Evolutionary conservation across 2,888 invertebrate species (phyloP).

Genomic region (Amiota mariae): DNA sequence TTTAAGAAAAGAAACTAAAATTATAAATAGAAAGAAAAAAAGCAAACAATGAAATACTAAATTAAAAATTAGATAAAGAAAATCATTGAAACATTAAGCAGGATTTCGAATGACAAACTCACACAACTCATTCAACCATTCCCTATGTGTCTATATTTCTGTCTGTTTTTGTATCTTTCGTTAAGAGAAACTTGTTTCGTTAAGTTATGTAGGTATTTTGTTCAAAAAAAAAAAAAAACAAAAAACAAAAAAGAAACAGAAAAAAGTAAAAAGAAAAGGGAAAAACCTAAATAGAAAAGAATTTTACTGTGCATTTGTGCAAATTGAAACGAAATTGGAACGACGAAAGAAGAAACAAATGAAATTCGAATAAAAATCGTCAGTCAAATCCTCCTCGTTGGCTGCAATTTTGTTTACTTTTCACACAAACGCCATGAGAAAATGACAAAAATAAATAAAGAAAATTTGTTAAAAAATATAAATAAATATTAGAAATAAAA

Average conservation of each 20-base stretch:
- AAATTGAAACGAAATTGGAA: neutral
- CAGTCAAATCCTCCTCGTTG: neutral
- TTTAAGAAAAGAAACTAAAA: constrained; percentile 58
- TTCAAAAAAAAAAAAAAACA: constrained; percentile 45
- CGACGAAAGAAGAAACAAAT: too few species aligned
- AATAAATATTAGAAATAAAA: constrained; percentile 12
- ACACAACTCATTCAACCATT: too few species aligned
- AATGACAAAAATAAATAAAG: constrained; percentile 3
- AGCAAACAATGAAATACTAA: constrained; percentile 1
- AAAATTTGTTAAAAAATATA: neutral
- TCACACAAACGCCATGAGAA: neutral
- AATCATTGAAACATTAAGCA: too few species aligned
- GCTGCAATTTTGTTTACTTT: constrained; percentile 2
- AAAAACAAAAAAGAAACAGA: constrained; percentile 37
- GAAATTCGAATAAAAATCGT: too few species aligned
- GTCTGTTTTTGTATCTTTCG: constrained; percentile 46
- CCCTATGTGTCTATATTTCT: constrained; percentile 19
- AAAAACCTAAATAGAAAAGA: constrained; percentile 30
- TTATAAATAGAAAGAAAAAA: constrained; percentile 46
- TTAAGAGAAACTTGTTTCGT: constrained; percentile 65
- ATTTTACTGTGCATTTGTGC: neutral
- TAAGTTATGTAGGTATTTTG: constrained; percentile 65
- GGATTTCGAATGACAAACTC: too few species aligned
- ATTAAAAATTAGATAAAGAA: too few species aligned
- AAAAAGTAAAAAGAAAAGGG: constrained; percentile 23